Evolutionary conservation across 2,888 invertebrate genomes (phyloP).

Genomic region (Leuctra nigra): DNA sequence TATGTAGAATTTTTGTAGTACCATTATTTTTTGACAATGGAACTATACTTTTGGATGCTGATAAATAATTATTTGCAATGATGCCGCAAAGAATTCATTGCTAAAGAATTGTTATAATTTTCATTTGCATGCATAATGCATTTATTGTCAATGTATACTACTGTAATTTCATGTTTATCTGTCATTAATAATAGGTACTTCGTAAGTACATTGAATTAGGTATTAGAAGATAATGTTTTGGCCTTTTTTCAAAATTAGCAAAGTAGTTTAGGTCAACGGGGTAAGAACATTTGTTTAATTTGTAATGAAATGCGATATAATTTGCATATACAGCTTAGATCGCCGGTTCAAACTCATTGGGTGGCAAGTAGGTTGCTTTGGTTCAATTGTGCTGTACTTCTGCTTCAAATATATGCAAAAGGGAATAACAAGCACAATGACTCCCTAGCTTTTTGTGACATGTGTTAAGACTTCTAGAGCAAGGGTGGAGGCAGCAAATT

Average conservation of each 20-base stretch:
- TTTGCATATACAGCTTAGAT: too few species aligned
- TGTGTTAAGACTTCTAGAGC: too few species aligned
- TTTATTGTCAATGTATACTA: slow-evolving; percentile 29
- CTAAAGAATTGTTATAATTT: slow-evolving; percentile 24
- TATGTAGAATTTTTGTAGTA: slow-evolving; percentile 29
- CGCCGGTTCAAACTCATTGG: too few species aligned
- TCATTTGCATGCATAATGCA: slow-evolving; percentile 30
- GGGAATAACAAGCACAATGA: too few species aligned
- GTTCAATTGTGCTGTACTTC: too few species aligned
- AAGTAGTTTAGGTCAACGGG: too few species aligned
- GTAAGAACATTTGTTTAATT: too few species aligned
- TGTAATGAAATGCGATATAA: too few species aligned
- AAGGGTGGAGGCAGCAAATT: too few species aligned
- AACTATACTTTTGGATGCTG: slow-evolving; percentile 28
- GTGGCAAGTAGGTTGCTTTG: too few species aligned
- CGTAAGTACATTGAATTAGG: neutral
- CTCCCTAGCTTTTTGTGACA: too few species aligned
- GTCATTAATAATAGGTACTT: neutral
- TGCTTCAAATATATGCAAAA: too few species aligned
- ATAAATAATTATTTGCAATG: slow-evolving; percentile 16
- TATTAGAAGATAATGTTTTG: neutral
- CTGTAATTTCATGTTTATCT: neutral
- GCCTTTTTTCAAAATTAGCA: slow-evolving; percentile 4
- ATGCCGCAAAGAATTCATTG: slow-evolving; percentile 20
- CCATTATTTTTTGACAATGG: slow-evolving; percentile 24